These are phyloP conservation scores for Thinocorus orbignyianus DNA, from an alignment of 2,113 vertebrate genomes.

Conservation along the genomic window DNA sequence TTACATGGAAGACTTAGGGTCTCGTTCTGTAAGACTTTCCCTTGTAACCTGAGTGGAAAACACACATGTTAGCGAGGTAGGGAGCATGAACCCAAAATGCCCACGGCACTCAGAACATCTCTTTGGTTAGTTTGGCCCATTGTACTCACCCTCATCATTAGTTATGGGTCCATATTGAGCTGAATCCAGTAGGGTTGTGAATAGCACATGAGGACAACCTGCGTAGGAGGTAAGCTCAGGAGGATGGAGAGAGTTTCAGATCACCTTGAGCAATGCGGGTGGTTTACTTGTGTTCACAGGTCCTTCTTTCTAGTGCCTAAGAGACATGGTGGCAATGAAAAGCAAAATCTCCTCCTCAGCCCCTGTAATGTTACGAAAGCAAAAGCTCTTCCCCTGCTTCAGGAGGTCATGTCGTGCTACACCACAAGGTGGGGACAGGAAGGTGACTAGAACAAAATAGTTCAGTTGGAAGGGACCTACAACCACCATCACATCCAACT, in stretches of 20 bases:
- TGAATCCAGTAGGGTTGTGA: neutral
- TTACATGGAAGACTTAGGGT: neutral
- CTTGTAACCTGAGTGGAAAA: neutral
- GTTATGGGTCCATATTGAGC: accelerated
- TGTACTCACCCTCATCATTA: neutral
- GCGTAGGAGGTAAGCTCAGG: accelerated
- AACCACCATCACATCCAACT: neutral
- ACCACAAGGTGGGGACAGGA: neutral
- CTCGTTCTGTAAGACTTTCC: neutral
- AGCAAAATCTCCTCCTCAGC: neutral
- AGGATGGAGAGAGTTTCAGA: neutral
- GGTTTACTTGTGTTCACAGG: neutral
- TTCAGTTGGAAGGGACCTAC: neutral
- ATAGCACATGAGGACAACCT: neutral
- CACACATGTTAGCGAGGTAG: accelerated
- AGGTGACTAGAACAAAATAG: neutral
- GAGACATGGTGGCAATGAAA: neutral
- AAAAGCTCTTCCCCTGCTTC: neutral
- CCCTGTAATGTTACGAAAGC: neutral
- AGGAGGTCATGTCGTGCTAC: neutral
- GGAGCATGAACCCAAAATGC: accelerated
- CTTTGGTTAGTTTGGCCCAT: neutral
- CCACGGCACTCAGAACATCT: neutral
- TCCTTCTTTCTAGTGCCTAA: neutral
- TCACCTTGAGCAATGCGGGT: neutral